These are phyloP conservation scores for Brachylomia viminalis DNA, from an alignment of 2,888 invertebrate species.

Conservation along the genomic window DNA sequence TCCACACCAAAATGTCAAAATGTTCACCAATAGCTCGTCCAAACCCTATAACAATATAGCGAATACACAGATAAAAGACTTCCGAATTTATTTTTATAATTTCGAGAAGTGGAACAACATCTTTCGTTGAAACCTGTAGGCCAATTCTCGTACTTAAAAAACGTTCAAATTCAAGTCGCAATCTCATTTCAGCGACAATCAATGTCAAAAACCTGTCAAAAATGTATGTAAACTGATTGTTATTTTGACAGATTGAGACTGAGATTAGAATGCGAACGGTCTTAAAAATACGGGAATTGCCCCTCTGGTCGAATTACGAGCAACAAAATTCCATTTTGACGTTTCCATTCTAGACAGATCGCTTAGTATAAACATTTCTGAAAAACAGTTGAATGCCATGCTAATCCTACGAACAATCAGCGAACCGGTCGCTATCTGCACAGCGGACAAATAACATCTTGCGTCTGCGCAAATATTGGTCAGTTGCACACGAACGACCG, in stretches of 20 bases:
- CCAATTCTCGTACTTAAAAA: too few relatives aligned
- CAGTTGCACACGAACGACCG: conserved; percentile 43
- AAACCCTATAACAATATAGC: not conserved
- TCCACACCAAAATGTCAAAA: not conserved
- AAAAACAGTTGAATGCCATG: conserved; percentile 27
- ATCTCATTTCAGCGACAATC: too few relatives aligned
- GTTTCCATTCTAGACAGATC: not conserved
- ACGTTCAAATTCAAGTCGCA: too few relatives aligned
- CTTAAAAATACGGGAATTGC: too few relatives aligned
- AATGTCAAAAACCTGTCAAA: too few relatives aligned
- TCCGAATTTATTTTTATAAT: not conserved
- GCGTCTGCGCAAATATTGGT: conserved; percentile 69
- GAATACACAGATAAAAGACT: not conserved
- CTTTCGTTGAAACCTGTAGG: not conserved
- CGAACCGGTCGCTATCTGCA: conserved; percentile 55
- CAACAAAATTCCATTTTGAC: not conserved
- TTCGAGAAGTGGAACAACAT: not conserved
- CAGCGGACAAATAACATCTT: conserved; percentile 65
- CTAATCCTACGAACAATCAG: conserved; percentile 66
- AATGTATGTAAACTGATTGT: too few relatives aligned
- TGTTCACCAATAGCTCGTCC: not conserved
- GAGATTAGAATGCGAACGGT: too few relatives aligned
- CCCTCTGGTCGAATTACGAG: not conserved
- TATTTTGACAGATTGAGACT: too few relatives aligned
- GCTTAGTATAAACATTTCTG: conserved; percentile 8